Evolutionary conservation across 2,113 vertebrate species (phyloP).

Genomic region (Etheostoma cragini): DNA sequence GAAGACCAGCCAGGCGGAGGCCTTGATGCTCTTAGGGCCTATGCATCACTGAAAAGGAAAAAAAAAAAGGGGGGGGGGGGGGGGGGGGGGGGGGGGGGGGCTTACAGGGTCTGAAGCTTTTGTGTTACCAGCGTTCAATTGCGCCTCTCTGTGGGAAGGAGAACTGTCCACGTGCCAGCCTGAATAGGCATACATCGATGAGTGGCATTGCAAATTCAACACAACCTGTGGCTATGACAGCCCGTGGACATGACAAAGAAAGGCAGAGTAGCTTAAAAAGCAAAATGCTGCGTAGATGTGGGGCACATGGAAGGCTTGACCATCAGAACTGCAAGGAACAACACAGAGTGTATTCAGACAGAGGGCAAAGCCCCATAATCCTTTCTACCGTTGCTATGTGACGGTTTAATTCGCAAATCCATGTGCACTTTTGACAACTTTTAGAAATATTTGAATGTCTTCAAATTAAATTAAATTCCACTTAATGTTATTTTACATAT

Average conservation of each 20-base stretch:
- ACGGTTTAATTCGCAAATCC: slow-evolving; percentile 24
- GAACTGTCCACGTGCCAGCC: slow-evolving; percentile 83
- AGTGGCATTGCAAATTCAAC: slow-evolving; percentile 82
- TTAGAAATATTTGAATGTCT: slow-evolving; percentile 20
- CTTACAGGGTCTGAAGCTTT: slow-evolving; percentile 77
- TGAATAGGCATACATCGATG: slow-evolving; percentile 79
- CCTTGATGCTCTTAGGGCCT: slow-evolving; percentile 75
- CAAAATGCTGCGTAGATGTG: slow-evolving; percentile 61
- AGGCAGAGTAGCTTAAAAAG: slow-evolving; percentile 68
- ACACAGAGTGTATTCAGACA: slow-evolving; percentile 48
- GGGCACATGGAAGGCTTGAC: slow-evolving; percentile 68
- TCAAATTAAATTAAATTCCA: slow-evolving; percentile 20
- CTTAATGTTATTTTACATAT: slow-evolving; percentile 15
- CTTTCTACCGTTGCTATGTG: slow-evolving; percentile 14
- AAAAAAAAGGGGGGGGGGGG: slow-evolving; percentile 14
- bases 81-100: slow-evolving; percentile 23
- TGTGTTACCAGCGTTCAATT: slow-evolving; percentile 79
- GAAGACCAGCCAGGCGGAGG: slow-evolving; percentile 65
- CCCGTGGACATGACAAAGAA: slow-evolving; percentile 73
- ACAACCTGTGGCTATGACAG: slow-evolving; percentile 82
- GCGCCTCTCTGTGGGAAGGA: slow-evolving; percentile 82
- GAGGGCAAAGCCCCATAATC: slow-evolving; percentile 44
- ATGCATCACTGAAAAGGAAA: slow-evolving; percentile 66
- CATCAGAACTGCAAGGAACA: slow-evolving; percentile 65
- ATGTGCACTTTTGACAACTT: slow-evolving; percentile 34